Evolutionary conservation across 2,797 vertebrate genomes (phyloP), one percentile per base, ranked within the genome.

Genomic region (Remorina albescens): DNA sequence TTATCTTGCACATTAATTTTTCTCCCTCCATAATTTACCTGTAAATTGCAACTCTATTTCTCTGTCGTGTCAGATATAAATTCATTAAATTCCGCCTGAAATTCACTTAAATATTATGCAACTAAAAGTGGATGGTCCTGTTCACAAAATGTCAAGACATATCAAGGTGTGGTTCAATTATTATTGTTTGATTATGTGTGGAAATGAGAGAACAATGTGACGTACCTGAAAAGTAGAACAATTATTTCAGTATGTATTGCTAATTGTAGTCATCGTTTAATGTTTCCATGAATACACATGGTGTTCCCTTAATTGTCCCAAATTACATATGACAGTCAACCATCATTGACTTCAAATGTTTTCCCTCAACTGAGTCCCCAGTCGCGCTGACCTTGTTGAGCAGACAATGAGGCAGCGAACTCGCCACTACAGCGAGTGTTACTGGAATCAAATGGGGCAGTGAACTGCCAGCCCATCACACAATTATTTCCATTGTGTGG

Each of bases 401-500:
- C 54, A 50, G 75, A 82, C 71, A 78, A 67, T 56, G 58, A 74
- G 61, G 58, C 61, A 5, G 47, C 51, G 80, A 89, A 78, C 84
- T 61, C 65, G 11, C 63, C 65, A 1, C 4, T 56, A 76, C 61
- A 65, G 53, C 63, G 49, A 37, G 63, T 63, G 60, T 79, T 72
- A 66, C 74, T 71, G 67, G 72, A 87, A 76, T 90, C 88, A 84
- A 90, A 90, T 80, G 79, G 84, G 60, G 68, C 80, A 79, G 75
- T 80, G 83, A 89, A 85, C 82, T 88, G 67, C 80, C 79, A 75
- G 67, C 34, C 83, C 70, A 50, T 86, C 84, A 80, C 82, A 78
- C 88, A 86, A 75, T 90, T 83, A 87, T 82, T 87, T 85, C 79
- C 80, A 83, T 79, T 89, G 84, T 81, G 81, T 61, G 60, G 72